phyloP scores from a whole-genome alignment of 2,113 vertebrate species.

The Cebidichthys violaceus region DNA sequence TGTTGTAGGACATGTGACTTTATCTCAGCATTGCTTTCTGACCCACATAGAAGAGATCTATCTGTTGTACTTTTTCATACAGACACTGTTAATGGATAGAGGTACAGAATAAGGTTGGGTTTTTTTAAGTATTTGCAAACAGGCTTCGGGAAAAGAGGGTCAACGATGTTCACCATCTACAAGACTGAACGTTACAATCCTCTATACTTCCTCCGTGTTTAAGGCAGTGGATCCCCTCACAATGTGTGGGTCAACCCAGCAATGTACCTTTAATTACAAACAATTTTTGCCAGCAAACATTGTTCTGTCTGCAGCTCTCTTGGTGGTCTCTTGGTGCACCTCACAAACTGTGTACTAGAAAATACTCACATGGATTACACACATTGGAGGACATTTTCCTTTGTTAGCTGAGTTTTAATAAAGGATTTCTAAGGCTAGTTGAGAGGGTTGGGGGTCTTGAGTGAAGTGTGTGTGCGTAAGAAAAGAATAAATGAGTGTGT shows the following conservation, averaged over 20 bases:
- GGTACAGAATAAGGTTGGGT: background rate
- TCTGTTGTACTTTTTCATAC: slow-evolving; percentile 8
- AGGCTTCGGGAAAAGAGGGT: background rate
- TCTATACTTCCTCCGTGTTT: slow-evolving; percentile 14
- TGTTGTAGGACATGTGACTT: background rate
- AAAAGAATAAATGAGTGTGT: slow-evolving; percentile 22
- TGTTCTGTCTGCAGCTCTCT: slow-evolving; percentile 18
- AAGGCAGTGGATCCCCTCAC: background rate
- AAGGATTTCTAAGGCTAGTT: background rate
- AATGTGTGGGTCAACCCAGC: background rate
- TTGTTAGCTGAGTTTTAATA: slow-evolving; percentile 27
- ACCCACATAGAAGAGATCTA: background rate
- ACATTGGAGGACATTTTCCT: background rate
- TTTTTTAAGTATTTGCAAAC: slow-evolving; percentile 24
- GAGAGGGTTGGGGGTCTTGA: slow-evolving; percentile 25
- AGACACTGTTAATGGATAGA: background rate
- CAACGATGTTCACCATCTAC: background rate
- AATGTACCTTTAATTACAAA: slow-evolving; percentile 38
- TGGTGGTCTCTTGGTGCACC: background rate
- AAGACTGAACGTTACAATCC: slow-evolving; percentile 20
- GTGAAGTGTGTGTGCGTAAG: slow-evolving; percentile 19
- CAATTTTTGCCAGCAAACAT: slow-evolving; percentile 29
- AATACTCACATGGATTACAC: slow-evolving; percentile 3
- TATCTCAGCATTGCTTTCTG: background rate
- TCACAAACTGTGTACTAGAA: background rate